Evolutionary conservation across 2,113 vertebrate species (phyloP).

Genomic region (Zosterops hypoxanthus): DNA sequence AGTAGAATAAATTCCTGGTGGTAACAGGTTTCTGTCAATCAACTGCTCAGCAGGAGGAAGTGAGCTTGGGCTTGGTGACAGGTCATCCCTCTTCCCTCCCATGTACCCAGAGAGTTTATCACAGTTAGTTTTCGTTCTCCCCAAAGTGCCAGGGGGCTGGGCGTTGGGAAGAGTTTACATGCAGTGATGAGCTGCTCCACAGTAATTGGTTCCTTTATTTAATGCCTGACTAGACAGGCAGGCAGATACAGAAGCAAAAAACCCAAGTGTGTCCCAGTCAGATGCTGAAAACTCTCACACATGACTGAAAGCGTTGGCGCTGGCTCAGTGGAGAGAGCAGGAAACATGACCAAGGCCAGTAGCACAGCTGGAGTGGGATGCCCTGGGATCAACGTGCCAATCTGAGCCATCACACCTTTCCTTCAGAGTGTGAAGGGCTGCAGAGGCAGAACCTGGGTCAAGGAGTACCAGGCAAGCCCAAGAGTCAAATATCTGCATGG

Average conservation of each 20-base stretch:
- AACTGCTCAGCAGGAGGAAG: neutral
- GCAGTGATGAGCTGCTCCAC: neutral
- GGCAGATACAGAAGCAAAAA: neutral
- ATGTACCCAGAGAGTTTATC: neutral
- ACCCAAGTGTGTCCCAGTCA: neutral
- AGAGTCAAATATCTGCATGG: neutral
- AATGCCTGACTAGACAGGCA: neutral
- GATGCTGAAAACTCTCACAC: neutral
- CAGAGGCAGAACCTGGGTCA: neutral
- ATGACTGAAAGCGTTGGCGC: neutral
- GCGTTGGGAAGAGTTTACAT: neutral
- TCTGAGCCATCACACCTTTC: neutral
- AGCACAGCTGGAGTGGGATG: neutral
- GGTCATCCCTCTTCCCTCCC: neutral
- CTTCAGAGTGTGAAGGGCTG: neutral
- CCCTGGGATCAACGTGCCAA: rapidly evolving
- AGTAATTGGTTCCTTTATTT: constrained; percentile 19
- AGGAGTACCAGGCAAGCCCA: neutral
- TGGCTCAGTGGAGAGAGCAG: neutral
- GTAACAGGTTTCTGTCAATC: neutral
- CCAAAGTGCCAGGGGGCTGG: neutral
- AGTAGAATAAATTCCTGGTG: neutral
- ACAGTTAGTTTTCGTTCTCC: neutral
- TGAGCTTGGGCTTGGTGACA: neutral
- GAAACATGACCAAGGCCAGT: neutral